Evolutionary conservation across 2,113 vertebrate species (phyloP).

Genomic region (Irena cyanogastra): DNA sequence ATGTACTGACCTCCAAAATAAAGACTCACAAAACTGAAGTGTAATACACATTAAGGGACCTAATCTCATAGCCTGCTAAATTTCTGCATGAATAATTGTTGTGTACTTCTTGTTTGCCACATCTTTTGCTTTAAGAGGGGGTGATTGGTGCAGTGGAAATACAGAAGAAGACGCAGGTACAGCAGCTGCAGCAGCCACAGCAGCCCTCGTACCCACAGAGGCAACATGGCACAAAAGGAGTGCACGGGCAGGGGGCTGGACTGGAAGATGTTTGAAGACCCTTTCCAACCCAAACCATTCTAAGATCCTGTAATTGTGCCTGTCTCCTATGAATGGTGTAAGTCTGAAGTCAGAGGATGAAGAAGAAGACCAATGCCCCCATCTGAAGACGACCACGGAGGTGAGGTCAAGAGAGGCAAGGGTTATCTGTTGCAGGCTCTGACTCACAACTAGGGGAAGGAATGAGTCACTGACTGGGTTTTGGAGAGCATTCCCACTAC

Average conservation of each 20-base stretch:
- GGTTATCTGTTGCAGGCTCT: not conserved
- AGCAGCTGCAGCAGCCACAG: not conserved
- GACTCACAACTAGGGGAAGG: fast-evolving
- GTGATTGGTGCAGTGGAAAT: not conserved
- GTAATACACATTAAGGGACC: not conserved
- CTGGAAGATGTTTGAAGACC: not conserved
- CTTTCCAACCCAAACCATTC: not conserved
- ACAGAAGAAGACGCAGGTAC: not conserved
- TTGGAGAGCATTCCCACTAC: not conserved
- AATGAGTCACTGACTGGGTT: not conserved
- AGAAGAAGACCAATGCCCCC: not conserved
- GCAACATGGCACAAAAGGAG: fast-evolving
- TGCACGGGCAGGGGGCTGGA: fast-evolving
- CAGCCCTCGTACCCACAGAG: not conserved
- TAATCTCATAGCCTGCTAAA: not conserved
- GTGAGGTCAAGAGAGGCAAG: not conserved
- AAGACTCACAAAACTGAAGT: not conserved
- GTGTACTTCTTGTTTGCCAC: not conserved
- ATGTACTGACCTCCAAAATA: not conserved
- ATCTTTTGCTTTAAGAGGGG: not conserved
- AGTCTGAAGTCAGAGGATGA: not conserved
- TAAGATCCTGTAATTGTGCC: not conserved
- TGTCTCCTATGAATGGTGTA: fast-evolving
- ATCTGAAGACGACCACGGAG: not conserved
- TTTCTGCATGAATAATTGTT: not conserved